phyloP scores from a whole-genome alignment of 2,888 invertebrate species.

The Megamerina dolium region DNA sequence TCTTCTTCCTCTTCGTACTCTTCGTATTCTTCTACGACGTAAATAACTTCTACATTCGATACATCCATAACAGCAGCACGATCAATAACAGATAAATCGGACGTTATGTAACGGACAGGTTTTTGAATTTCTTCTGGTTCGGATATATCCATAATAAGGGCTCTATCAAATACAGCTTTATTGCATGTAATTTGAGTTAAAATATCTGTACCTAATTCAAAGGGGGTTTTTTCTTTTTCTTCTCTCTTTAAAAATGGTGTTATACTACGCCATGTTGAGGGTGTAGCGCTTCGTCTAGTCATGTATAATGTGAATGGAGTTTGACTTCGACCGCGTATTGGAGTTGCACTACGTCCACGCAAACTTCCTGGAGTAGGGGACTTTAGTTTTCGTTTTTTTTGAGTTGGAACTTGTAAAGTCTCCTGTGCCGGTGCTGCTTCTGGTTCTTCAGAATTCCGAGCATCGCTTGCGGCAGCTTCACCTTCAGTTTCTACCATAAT shows the following conservation, averaged over 20 bases:
- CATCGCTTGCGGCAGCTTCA: slow-evolving; percentile 36
- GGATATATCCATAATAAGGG: slow-evolving; percentile 48
- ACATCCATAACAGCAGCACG: slow-evolving; percentile 50
- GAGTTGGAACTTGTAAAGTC: slow-evolving; percentile 41
- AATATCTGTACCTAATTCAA: slow-evolving; percentile 46
- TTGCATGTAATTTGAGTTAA: slow-evolving; percentile 45
- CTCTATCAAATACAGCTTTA: slow-evolving; percentile 48
- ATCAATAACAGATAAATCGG: slow-evolving; percentile 49
- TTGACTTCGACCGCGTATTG: slow-evolving; percentile 47
- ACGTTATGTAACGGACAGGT: slow-evolving; percentile 49
- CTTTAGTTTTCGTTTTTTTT: slow-evolving; percentile 45
- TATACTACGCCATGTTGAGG: slow-evolving; percentile 48
- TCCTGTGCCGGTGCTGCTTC: slow-evolving; percentile 42
- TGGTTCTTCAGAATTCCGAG: slow-evolving; percentile 40
- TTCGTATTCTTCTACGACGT: slow-evolving; percentile 48
- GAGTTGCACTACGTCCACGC: slow-evolving; percentile 48
- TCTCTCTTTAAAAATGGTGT: slow-evolving; percentile 49
- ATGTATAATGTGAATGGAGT: slow-evolving; percentile 46
- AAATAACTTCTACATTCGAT: slow-evolving; percentile 50
- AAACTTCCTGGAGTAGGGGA: slow-evolving; percentile 47
- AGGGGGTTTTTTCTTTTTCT: slow-evolving; percentile 49
- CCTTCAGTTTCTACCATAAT: slow-evolving; percentile 47
- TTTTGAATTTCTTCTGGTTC: slow-evolving; percentile 42
- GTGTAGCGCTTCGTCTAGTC: slow-evolving; percentile 47
- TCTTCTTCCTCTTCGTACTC: slow-evolving; percentile 43